These are phyloP conservation scores for Brachionus sp. DNA, from an alignment of 1,140 invertebrate species.

Conservation along the genomic window DNA sequence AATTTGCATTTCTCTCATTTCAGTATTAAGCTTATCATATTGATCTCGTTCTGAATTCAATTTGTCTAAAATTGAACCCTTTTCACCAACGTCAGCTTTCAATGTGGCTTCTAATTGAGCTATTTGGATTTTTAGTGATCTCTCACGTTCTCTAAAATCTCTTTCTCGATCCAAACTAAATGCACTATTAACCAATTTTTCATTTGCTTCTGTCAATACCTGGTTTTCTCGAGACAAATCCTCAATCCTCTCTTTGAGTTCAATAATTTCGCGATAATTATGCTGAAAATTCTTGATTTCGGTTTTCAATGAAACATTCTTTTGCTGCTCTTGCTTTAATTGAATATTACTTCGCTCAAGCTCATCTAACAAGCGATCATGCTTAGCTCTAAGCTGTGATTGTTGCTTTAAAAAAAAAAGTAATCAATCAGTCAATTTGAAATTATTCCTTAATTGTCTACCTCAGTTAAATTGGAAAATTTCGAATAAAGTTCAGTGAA, in stretches of 20 bases:
- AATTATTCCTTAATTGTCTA: too few relatives aligned
- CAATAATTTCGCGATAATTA: background rate
- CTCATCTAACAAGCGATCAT: conserved; percentile 58
- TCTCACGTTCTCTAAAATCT: conserved; percentile 59
- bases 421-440: too few relatives aligned
- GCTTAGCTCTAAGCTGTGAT: conserved; percentile 54
- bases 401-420: conserved; percentile 53
- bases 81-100: conserved; percentile 60
- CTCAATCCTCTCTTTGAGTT: conserved; percentile 41
- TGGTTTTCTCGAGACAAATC: conserved; percentile 58
- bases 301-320: conserved; percentile 53
- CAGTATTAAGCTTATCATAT: conserved; percentile 55
- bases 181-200: conserved; percentile 60
- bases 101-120: conserved; percentile 61
- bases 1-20: conserved; percentile 54
- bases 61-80: conserved; percentile 57
- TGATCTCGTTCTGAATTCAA: conserved; percentile 56
- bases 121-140: conserved; percentile 60
- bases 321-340: conserved; percentile 59
- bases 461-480: conserved; percentile 57
- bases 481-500: conserved; percentile 56
- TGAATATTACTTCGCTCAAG: conserved; percentile 57
- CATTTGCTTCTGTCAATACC: conserved; percentile 61
- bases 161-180: conserved; percentile 60
- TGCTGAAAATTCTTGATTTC: conserved; percentile 50